Base-by-base conservation (phyloP, 2,888 invertebrate genomes). In the Aelia acuminata region DNA sequence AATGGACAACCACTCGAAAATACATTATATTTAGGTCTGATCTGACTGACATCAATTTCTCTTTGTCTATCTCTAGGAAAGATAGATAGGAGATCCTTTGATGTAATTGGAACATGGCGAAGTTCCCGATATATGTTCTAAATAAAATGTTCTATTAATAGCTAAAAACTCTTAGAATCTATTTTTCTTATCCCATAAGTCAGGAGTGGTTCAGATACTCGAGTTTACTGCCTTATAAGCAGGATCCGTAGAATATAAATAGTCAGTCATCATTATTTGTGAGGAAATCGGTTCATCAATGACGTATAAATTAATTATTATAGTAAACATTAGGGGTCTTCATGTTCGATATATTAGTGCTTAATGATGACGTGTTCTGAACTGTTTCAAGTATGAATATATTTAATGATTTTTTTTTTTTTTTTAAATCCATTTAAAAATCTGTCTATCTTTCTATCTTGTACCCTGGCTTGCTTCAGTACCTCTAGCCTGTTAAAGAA, bases 51-150 rank as follows among this genome's bases (percentile, higher is more conserved):
- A 70, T 35, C 63, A 70, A 70, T 70, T 35, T 35, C 35, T 70
- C 63, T 70, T 70, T 70, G 63, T 70, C 63, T 70, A 70, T 70
- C 63, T 31, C 63, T 70, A 18, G 31, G 35, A 20, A 70, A 35
- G 63, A 70, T 70, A 80, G 43, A 80, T 80, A 47, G n/a, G 80
- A n/a, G 5, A 43, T n/a, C 43, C 80, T 80, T 80, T 80, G 80
- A 80, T 80, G 80, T 47, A 80, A 80, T 80, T 43, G 80, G 80
- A 80, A 47, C 80, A 39, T 43, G n/a, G 80, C 43, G 80, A 80
- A 80, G 11, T 43, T 80, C 80, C 80, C 43, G 80, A 80, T 43
- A 80, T 43, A 80, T 80, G 80, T 80, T 80, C 43, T 80, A 80
- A 80, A 70, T 70, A 70, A 70, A 70, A 70, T 70, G 31, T 35